phyloP scores from a whole-genome alignment of 2,113 vertebrate genomes.

The Arenaria interpres region DNA sequence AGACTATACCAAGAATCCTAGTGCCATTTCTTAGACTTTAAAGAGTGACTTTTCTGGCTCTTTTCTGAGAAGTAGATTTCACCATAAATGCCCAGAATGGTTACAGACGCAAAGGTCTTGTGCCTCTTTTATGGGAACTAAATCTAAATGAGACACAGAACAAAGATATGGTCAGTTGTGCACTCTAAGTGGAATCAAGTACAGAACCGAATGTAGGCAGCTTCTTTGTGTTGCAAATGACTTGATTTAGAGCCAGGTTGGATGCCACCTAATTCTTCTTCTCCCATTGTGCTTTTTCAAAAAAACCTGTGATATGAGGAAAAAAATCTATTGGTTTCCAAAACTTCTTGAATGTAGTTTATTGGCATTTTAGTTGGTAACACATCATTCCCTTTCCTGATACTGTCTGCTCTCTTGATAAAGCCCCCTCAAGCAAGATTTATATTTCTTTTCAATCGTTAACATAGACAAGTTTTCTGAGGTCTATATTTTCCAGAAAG shows the following conservation, averaged over 20 bases:
- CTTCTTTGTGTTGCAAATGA: neutral
- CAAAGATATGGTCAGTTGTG: neutral
- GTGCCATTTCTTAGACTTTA: neutral
- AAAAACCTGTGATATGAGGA: neutral
- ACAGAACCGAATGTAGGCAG: neutral
- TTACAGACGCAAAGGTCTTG: rapidly evolving
- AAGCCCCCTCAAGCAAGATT: neutral
- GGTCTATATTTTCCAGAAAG: neutral
- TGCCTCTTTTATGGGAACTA: neutral
- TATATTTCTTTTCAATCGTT: neutral
- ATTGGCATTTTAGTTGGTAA: neutral
- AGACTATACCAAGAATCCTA: neutral
- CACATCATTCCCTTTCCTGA: neutral
- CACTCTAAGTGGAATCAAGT: neutral
- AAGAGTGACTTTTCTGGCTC: neutral
- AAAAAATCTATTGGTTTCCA: neutral
- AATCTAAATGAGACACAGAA: neutral
- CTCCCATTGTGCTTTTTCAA: neutral
- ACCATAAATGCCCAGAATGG: neutral
- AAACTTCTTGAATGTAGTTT: neutral
- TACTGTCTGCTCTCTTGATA: neutral
- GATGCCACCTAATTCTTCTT: neutral
- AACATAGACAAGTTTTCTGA: neutral
- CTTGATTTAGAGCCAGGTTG: neutral
- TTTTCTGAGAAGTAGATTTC: neutral